Conservation (phyloP, 2,888 invertebrate species). For the Leistus spinibarbis region DNA sequence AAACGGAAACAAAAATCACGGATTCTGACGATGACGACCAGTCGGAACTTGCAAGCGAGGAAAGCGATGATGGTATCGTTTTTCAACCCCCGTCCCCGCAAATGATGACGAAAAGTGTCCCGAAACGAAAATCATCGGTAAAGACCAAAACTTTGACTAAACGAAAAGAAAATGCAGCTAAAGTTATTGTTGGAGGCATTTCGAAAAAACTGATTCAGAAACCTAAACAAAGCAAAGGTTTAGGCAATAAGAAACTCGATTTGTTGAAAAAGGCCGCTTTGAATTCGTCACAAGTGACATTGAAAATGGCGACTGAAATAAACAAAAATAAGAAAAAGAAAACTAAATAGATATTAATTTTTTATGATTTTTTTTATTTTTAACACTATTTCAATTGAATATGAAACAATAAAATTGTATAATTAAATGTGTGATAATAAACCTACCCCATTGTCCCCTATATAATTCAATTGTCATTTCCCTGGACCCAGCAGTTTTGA, state of each 20-base stretch:
- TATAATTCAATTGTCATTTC: no score
- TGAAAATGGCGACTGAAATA: slow-evolving; percentile 1
- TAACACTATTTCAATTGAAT: no score
- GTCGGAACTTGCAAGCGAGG: slow-evolving; percentile 43
- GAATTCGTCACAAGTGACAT: background rate
- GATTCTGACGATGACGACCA: slow-evolving; percentile 42
- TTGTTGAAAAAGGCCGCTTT: slow-evolving; percentile 2
- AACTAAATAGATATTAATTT: background rate
- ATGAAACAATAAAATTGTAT: no score
- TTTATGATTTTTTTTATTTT: no score
- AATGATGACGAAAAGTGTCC: background rate
- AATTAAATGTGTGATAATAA: no score
- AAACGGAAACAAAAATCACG: background rate
- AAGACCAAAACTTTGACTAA: background rate
- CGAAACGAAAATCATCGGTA: background rate
- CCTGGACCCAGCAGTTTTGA: no score
- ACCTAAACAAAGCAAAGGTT: background rate
- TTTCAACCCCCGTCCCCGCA: slow-evolving; percentile 35
- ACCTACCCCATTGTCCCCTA: no score
- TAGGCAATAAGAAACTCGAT: background rate
- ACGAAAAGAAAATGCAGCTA: slow-evolving; percentile 11
- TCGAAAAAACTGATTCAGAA: slow-evolving; percentile 3
- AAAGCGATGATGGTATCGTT: slow-evolving; percentile 26
- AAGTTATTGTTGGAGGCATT: background rate
- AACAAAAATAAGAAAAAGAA: slow-evolving; percentile 2